Evolutionary conservation across 2,797 vertebrate genomes (phyloP).

Genomic region (Pelodytes ibericus): DNA sequence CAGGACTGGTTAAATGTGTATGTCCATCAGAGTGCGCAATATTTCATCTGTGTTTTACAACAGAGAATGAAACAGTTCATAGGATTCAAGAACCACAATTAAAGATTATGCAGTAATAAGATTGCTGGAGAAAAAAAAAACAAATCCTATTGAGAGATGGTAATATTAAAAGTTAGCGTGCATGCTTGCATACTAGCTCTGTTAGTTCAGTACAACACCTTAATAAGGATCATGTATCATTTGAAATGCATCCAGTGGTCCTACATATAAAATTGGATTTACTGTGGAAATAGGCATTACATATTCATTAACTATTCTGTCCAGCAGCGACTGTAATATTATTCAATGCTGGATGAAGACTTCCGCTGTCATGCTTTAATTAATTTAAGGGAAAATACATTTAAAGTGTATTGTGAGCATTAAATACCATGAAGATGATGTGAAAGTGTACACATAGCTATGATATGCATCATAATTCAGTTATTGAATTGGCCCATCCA

Average conservation of each 20-base stretch:
- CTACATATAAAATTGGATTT: constrained; percentile 27
- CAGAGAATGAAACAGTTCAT: constrained; percentile 28
- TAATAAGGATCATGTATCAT: constrained; percentile 26
- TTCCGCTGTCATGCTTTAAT: background rate
- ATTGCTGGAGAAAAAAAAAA: constrained; percentile 39
- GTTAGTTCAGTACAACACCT: background rate
- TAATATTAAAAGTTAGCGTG: constrained; percentile 12
- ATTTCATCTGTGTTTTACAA: constrained; percentile 33
- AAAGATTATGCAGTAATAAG: constrained; percentile 1
- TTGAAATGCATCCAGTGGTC: constrained; percentile 12
- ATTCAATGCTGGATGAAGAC: constrained; percentile 10
- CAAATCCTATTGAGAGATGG: constrained; percentile 17
- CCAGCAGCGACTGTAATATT: constrained; percentile 12
- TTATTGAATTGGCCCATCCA: too few species aligned
- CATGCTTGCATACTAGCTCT: background rate
- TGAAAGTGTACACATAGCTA: too few species aligned
- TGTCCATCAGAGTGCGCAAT: constrained; percentile 14
- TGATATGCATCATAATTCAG: too few species aligned
- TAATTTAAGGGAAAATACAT: constrained; percentile 1
- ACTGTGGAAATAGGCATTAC: constrained; percentile 22
- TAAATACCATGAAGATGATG: too few species aligned
- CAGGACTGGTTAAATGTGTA: constrained; percentile 49
- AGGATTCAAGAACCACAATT: constrained; percentile 32
- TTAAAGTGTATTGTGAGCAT: background rate
- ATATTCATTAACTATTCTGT: constrained; percentile 31